These are phyloP conservation scores for Microcaecilia unicolor DNA, from an alignment of 2,797 vertebrate species.

Conservation along the genomic window DNA sequence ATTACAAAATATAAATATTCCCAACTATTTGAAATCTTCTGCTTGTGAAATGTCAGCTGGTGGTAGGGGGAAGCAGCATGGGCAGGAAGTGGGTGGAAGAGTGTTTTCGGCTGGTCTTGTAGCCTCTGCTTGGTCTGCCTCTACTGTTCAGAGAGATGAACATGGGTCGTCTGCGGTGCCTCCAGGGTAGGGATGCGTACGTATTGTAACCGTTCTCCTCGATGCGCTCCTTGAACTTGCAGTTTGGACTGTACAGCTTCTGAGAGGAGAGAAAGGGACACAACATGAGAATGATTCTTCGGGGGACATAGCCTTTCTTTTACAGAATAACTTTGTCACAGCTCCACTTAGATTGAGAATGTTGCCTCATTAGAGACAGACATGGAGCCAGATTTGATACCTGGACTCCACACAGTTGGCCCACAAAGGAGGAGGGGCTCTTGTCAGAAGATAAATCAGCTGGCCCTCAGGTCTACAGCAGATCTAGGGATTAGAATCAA, in stretches of 20 bases:
- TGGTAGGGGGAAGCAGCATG: constrained; percentile 28
- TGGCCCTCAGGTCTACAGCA: no score
- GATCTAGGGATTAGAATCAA: no score
- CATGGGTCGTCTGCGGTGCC: constrained; percentile 74
- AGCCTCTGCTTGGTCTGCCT: constrained; percentile 64
- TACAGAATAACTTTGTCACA: no score
- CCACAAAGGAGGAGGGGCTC: no score
- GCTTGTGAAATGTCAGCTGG: rapidly evolving
- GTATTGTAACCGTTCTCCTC: constrained; percentile 94
- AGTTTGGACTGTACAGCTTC: constrained; percentile 79
- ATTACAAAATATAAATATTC: no score
- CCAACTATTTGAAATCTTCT: no score
- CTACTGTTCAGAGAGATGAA: constrained; percentile 78
- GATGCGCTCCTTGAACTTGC: constrained; percentile 84
- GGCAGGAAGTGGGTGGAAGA: constrained; percentile 88
- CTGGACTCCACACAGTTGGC: no score
- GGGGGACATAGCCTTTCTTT: no score
- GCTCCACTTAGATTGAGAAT: no score
- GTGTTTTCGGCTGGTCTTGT: constrained; percentile 70
- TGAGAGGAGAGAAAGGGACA: constrained; percentile 26
- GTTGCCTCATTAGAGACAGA: no score
- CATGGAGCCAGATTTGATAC: no score
- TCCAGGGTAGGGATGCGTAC: constrained; percentile 80
- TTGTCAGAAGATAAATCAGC: no score
- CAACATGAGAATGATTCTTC: background rate